Evolutionary conservation across 2,888 invertebrate genomes (phyloP).

Genomic region (Stegana nigrithorax): DNA sequence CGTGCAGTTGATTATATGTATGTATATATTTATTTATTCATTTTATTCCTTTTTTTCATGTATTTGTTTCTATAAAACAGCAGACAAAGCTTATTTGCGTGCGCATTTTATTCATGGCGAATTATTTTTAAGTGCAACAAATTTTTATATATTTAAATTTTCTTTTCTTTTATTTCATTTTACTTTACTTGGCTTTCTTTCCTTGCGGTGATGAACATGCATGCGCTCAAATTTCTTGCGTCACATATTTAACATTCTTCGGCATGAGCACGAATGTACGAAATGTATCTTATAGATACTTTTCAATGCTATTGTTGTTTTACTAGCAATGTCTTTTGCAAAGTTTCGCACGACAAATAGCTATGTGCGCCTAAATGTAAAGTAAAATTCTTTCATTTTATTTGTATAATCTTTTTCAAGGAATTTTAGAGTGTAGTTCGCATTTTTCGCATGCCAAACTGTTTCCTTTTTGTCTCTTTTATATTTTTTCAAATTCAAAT

Average conservation of each 20-base stretch:
- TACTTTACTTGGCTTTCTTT: neutral
- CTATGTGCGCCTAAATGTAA: neutral
- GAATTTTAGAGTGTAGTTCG: constrained; percentile 43
- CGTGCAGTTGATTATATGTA: neutral
- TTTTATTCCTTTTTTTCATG: neutral
- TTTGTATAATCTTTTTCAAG: neutral
- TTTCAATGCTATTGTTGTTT: neutral
- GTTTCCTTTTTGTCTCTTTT: constrained; percentile 26
- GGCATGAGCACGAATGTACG: neutral
- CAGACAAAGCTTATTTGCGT: too few relatives aligned
- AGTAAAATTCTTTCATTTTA: neutral
- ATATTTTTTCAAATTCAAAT: neutral
- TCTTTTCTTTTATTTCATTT: neutral
- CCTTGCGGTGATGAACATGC: neutral
- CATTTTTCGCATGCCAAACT: constrained; percentile 52
- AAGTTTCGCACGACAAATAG: too few relatives aligned
- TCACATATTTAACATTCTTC: neutral
- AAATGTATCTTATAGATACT: constrained; percentile 12
- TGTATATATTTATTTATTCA: neutral
- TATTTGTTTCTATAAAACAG: neutral
- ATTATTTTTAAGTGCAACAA: too few relatives aligned
- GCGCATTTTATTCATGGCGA: too few relatives aligned
- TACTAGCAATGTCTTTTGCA: neutral
- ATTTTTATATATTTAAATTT: neutral
- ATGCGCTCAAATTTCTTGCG: constrained; percentile 11